These are phyloP conservation scores for Leptinotarsa defecta DNA, from an alignment of 1,140 invertebrate species.

Conservation along the genomic window DNA sequence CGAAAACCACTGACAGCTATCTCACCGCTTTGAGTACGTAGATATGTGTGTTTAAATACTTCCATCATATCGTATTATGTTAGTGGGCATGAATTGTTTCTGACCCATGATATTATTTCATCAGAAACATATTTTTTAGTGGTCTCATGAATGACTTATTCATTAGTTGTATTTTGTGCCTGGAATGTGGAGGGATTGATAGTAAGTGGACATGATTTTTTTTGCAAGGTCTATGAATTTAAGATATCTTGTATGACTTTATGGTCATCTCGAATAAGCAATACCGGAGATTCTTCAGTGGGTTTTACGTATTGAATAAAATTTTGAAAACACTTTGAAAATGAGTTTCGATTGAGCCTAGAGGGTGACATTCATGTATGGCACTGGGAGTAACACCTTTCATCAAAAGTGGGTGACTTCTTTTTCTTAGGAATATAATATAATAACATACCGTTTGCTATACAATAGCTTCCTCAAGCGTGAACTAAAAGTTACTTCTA, in stretches of 20 bases:
- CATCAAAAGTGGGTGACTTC: slow-evolving; percentile 26
- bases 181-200: slow-evolving; percentile 50
- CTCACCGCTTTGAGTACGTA: slow-evolving; percentile 26
- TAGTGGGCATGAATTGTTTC: not conserved
- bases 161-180: slow-evolving; percentile 48
- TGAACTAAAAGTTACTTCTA: too few species aligned
- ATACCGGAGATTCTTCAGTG: slow-evolving; percentile 37
- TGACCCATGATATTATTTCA: slow-evolving; percentile 24
- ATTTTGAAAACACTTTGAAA: slow-evolving; percentile 50
- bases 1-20: slow-evolving; percentile 28
- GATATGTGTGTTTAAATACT: slow-evolving; percentile 10
- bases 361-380: slow-evolving; percentile 47
- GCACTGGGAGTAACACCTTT: not conserved
- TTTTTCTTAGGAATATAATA: slow-evolving; percentile 29
- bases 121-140: slow-evolving; percentile 33
- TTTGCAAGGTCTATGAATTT: slow-evolving; percentile 44
- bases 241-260: slow-evolving; percentile 47
- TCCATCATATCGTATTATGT: not conserved
- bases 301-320: slow-evolving; percentile 35
- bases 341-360: slow-evolving; percentile 24
- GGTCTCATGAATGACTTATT: slow-evolving; percentile 50
- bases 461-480: too few species aligned
- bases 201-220: slow-evolving; percentile 45
- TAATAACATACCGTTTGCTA: too few species aligned
- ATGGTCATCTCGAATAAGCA: slow-evolving; percentile 50